Evolutionary conservation across 2,797 vertebrate genomes (phyloP).

Genomic region (Danio choprae): DNA sequence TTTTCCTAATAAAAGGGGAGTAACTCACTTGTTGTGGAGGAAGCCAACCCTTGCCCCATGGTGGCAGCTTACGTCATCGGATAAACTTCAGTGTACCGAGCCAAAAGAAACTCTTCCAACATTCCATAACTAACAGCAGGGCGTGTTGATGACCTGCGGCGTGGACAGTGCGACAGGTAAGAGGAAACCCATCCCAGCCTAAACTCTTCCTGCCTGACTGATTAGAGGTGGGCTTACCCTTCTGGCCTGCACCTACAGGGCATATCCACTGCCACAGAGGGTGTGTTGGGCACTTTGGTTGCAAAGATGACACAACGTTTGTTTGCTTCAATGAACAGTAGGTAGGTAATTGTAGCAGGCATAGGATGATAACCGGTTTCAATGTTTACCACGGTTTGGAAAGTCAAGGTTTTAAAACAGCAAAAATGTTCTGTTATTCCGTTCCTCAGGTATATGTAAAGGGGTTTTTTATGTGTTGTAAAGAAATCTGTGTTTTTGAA

Average conservation of each 20-base stretch:
- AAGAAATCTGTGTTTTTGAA: too few species aligned
- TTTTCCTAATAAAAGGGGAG: conserved; percentile 62
- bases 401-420: too few species aligned
- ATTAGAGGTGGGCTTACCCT: conserved; percentile 54
- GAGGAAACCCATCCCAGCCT: conserved; percentile 61
- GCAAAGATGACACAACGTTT: conserved; percentile 10
- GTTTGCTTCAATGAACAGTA: conserved; percentile 3
- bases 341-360: not conserved
- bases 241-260: conserved; percentile 43
- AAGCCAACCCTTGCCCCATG: conserved; percentile 60
- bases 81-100: conserved; percentile 46
- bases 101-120: conserved; percentile 58
- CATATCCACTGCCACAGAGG: conserved; percentile 16
- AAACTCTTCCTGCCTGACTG: conserved; percentile 56
- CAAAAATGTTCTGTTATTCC: too few species aligned
- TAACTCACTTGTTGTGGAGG: conserved; percentile 48
- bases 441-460: too few species aligned
- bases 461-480: too few species aligned
- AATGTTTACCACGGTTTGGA: too few species aligned
- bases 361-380: too few species aligned
- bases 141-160: conserved; percentile 5
- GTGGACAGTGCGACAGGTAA: conserved; percentile 59
- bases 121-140: conserved; percentile 52
- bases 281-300: not conserved
- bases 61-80: conserved; percentile 56